Conservation (phyloP, 1,140 invertebrate species). For the Magallana gigas region DNA sequence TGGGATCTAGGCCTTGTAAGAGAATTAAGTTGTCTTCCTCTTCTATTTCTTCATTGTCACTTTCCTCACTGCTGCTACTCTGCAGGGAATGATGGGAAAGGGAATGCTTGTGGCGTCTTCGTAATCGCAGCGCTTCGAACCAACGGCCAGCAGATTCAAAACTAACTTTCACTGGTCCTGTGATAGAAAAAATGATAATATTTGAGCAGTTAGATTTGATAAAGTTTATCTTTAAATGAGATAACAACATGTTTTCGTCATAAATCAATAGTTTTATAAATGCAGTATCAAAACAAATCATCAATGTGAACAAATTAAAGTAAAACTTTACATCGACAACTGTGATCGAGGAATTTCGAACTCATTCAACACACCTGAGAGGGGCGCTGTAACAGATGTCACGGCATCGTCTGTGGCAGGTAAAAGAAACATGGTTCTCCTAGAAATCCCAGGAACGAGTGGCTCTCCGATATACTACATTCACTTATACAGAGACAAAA, state of each 20-base stretch:
- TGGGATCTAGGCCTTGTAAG: constrained; percentile 94
- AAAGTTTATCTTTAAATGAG: background rate
- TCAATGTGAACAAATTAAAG: no score
- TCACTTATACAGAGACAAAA: no score
- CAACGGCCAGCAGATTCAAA: constrained; percentile 80
- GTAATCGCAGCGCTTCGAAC: constrained; percentile 77
- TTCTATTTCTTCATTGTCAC: constrained; percentile 70
- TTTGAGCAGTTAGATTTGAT: no score
- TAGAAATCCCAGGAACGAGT: background rate
- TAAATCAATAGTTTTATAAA: no score
- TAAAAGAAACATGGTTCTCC: constrained; percentile 5
- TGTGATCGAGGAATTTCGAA: background rate
- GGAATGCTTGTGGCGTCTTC: constrained; percentile 76
- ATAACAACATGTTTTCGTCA: no score
- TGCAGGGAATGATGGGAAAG: constrained; percentile 70
- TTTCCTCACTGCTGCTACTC: constrained; percentile 73
- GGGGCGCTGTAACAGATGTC: background rate
- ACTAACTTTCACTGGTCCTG: constrained; percentile 61
- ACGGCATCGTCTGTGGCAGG: background rate
- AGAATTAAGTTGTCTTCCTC: constrained; percentile 90
- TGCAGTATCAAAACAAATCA: background rate
- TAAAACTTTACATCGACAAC: no score
- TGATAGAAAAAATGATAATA: background rate
- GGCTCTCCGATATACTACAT: no score
- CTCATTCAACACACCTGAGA: background rate